phyloP scores from a whole-genome alignment of 2,888 invertebrate species.

The Sympetrum striolatum region DNA sequence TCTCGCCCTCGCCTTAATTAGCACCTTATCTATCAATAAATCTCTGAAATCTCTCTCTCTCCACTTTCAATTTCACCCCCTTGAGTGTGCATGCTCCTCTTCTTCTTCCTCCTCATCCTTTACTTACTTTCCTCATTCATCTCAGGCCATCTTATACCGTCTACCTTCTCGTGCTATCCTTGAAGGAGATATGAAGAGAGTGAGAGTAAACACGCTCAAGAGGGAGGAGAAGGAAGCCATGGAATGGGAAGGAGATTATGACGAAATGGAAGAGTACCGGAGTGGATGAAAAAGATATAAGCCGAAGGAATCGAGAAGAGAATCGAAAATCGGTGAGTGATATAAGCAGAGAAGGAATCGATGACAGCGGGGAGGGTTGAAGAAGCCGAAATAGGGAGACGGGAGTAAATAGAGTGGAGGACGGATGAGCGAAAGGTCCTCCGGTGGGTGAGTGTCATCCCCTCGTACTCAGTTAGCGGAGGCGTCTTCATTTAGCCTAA shows the following conservation, averaged over 20 bases:
- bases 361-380: neutral
- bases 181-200: neutral
- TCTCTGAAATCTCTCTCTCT: too few species aligned
- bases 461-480: neutral
- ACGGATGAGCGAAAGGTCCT: neutral
- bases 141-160: neutral
- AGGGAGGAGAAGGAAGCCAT: neutral
- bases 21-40: too few species aligned
- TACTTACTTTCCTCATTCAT: neutral
- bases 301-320: neutral
- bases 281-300: neutral
- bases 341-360: neutral
- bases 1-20: too few species aligned
- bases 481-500: conserved; percentile 24
- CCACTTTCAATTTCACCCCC: too few species aligned
- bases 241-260: neutral
- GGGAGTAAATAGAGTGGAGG: neutral
- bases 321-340: neutral
- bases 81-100: neutral
- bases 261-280: neutral
- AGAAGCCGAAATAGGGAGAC: too few species aligned
- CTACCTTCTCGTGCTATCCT: neutral
- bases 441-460: neutral
- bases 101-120: neutral
- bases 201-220: neutral